Evolutionary conservation across 2,888 invertebrate genomes (phyloP), one percentile per base, ranked within the genome.

Genomic region (Drosophila eohydei): DNA sequence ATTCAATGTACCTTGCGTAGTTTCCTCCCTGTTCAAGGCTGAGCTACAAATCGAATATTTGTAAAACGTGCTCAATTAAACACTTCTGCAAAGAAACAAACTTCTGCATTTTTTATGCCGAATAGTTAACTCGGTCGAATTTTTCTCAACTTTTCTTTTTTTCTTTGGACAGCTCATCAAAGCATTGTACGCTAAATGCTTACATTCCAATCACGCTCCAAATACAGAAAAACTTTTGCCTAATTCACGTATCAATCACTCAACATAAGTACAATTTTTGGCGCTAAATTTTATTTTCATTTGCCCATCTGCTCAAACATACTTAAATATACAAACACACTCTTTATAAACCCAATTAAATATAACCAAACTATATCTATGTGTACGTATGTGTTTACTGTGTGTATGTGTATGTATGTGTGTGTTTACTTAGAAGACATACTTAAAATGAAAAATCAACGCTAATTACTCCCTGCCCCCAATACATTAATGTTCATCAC

Each of bases 221-320:
- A 68, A 58, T 40, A 44, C 70, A 65, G 61, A 63, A 52, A 60
- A 74, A 77, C 75, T 79, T 77, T 74, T 36, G 55, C 62, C 74
- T 74, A 74, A 77, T 79, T 77, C 77, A 79, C 77, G 75, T 70
- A 77, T 79, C 79, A 77, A 79, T 78, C 76, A 77, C 62, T 57
- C 79, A 65, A 77, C 74, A 79, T 74, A 70, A 74, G 74, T 77
- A 74, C 74, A 77, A 69, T 69, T 78, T 78, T 73, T 61, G 62
- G 54, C 50, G 57, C 59, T 51, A 55, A 78, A 71, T 67, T 78
- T 78, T 78, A 71, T 79, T 75, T 75, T 67, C 61, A 78, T 78
- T 75, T 56, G 61, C 62, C 65, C 64, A 75, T 60, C 59, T 60
- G 46, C 12, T 34, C 50, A 32, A 34, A 50, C 32, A 32, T 32